These are phyloP conservation scores for Sebastes aleutianus DNA, from an alignment of 2,797 vertebrate genomes.

Conservation along the genomic window DNA sequence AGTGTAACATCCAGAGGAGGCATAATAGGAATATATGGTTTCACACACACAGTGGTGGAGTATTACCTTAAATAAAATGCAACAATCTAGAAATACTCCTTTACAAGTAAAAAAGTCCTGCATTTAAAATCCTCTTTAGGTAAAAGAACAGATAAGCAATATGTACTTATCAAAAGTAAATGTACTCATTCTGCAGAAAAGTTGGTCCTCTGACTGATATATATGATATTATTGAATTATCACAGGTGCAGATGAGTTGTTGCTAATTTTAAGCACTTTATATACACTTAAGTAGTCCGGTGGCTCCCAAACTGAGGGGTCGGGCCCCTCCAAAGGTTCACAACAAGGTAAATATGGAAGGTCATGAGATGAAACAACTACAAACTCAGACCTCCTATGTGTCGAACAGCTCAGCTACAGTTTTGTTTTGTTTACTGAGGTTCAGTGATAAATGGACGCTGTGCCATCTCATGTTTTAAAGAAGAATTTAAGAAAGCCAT, in stretches of 20 bases:
- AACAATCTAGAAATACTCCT: neutral
- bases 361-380: neutral
- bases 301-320: neutral
- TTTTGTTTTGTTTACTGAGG: no score
- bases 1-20: neutral
- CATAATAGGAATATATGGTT: neutral
- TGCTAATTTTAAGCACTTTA: neutral
- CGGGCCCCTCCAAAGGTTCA: neutral
- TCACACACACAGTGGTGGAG: neutral
- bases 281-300: neutral
- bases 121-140: neutral
- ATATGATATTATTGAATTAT: neutral
- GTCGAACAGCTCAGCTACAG: no score
- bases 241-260: neutral
- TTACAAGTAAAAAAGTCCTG: neutral
- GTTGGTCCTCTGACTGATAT: neutral
- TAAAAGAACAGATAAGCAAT: neutral
- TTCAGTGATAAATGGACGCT: no score
- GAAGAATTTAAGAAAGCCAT: no score
- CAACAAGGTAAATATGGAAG: neutral
- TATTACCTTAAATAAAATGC: neutral
- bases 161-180: neutral
- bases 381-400: no score
- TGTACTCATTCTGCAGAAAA: neutral
- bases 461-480: fast-evolving